These are phyloP conservation scores for Lacanobia wlatinum DNA, from an alignment of 2,888 invertebrate genomes.

Conservation along the genomic window DNA sequence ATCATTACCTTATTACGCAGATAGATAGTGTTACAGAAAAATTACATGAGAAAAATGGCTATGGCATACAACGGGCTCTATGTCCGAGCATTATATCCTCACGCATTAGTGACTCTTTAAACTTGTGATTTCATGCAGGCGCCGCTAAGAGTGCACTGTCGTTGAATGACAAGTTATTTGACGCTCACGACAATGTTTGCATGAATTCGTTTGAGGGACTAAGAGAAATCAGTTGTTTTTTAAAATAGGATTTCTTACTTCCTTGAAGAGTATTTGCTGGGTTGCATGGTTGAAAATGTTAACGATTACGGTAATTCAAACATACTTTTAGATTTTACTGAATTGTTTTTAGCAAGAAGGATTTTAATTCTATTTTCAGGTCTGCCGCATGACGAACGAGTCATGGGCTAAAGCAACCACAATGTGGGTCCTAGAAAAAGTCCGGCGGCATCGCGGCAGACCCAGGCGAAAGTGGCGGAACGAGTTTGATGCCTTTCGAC, in stretches of 20 bases:
- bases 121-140: constrained; percentile 36
- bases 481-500: too few relatives aligned
- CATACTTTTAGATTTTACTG: not conserved
- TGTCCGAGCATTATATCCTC: not conserved
- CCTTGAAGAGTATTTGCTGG: not conserved
- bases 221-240: constrained; percentile 26
- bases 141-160: constrained; percentile 27
- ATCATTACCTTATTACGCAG: too few relatives aligned
- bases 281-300: not conserved
- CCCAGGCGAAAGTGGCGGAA: too few relatives aligned
- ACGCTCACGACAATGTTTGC: constrained; percentile 21
- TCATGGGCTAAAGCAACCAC: too few relatives aligned
- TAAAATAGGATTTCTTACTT: not conserved
- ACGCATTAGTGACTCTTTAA: constrained; percentile 12
- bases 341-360: not conserved
- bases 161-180: constrained; percentile 36
- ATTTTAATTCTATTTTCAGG: not conserved
- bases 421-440: too few relatives aligned
- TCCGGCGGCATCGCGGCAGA: too few relatives aligned
- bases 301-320: not conserved
- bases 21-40: too few relatives aligned
- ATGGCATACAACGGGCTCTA: not conserved
- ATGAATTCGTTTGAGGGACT: constrained; percentile 33
- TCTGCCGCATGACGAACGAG: too few relatives aligned
- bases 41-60: not conserved